phyloP scores from a whole-genome alignment of 2,113 vertebrate species.

The Brachionichthys hirsutus region DNA sequence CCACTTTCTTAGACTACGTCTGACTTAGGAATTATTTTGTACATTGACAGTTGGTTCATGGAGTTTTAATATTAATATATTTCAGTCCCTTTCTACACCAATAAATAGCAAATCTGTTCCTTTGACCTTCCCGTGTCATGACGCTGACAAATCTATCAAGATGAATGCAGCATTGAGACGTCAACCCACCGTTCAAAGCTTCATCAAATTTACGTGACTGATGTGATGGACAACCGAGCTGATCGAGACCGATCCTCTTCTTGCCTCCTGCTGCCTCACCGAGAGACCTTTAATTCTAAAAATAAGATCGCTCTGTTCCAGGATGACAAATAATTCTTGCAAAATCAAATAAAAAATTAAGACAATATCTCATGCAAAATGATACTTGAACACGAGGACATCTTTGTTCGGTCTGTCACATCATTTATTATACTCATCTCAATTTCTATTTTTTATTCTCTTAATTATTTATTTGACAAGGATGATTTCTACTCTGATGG shows the following conservation, averaged over 20 bases:
- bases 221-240: constrained; percentile 9
- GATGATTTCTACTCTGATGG: no score
- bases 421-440: no score
- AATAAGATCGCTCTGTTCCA: constrained; percentile 12
- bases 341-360: no score
- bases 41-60: no score
- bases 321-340: constrained; percentile 14
- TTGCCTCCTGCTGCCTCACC: neutral
- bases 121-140: neutral
- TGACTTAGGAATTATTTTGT: no score
- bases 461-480: no score
- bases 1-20: no score
- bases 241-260: neutral
- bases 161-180: neutral
- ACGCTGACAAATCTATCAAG: neutral
- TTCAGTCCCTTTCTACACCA: neutral
- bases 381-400: no score
- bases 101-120: neutral
- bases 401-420: no score
- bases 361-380: no score
- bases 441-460: no score
- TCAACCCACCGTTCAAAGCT: neutral
- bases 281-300: constrained; percentile 2
- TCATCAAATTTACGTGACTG: neutral
- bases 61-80: no score